phyloP scores from a whole-genome alignment of 1,140 invertebrate species.

The Spodoptera litura region DNA sequence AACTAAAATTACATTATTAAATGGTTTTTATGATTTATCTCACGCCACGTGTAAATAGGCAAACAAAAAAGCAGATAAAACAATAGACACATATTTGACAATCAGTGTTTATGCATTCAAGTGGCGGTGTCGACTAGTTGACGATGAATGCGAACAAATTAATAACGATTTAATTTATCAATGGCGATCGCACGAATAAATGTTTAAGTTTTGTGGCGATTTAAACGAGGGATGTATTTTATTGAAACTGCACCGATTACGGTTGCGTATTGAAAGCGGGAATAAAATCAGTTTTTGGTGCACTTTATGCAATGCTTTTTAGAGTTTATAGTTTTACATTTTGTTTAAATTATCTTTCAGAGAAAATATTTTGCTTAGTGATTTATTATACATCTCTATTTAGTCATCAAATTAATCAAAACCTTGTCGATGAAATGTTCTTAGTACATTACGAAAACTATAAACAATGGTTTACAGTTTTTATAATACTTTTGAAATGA shows the following conservation, averaged over 20 bases:
- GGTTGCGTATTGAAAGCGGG: background rate
- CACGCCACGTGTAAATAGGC: background rate
- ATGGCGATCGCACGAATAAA: conserved; percentile 33
- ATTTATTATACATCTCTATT: no score
- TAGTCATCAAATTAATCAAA: no score
- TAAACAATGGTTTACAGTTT: no score
- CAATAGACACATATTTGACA: conserved; percentile 14
- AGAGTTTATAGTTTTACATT: background rate
- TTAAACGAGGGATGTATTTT: conserved; percentile 17
- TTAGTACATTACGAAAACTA: no score
- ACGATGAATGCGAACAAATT: conserved; percentile 37
- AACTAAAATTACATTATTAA: no score
- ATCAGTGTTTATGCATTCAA: conserved; percentile 44
- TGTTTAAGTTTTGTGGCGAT: conserved; percentile 32
- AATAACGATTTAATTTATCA: conserved; percentile 52
- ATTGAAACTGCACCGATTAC: conserved; percentile 19
- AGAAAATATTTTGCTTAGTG: background rate
- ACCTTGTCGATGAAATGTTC: no score
- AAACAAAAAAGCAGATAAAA: conserved; percentile 23
- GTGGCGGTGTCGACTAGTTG: conserved; percentile 20
- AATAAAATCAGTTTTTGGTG: background rate
- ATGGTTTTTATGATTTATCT: no score
- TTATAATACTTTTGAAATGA: no score
- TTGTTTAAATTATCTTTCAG: background rate
- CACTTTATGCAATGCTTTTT: background rate